phyloP scores from a whole-genome alignment of 2,113 vertebrate species.

The Neolamprologus sp. region DNA sequence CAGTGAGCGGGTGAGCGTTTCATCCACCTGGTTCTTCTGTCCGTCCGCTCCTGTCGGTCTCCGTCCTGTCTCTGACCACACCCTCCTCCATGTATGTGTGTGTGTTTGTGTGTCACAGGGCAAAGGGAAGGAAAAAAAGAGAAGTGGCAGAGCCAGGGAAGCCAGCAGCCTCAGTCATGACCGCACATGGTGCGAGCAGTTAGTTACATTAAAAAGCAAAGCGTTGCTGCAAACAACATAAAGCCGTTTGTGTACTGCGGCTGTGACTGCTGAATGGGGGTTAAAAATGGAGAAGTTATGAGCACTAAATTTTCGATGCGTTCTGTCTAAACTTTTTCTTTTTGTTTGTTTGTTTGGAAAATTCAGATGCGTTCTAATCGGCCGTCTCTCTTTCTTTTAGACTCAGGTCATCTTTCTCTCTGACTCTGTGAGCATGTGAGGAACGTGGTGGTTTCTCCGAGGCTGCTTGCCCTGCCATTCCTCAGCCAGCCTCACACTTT shows the following conservation, averaged over 20 bases:
- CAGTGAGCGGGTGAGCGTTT: neutral
- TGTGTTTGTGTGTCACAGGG: neutral
- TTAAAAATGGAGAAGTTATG: conserved; percentile 24
- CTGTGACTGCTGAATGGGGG: conserved; percentile 5
- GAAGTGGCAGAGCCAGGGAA: neutral
- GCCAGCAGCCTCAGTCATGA: conserved; percentile 23
- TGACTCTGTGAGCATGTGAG: conserved; percentile 39
- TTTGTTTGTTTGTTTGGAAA: neutral
- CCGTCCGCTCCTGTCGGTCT: neutral
- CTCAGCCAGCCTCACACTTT: conserved; percentile 76
- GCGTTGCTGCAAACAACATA: conserved; percentile 35
- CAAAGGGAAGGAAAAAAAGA: neutral
- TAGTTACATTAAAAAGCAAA: conserved; percentile 61
- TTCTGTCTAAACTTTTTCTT: neutral
- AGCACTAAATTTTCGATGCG: conserved; percentile 9
- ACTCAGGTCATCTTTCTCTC: conserved; percentile 37
- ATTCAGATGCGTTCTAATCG: conserved; percentile 20
- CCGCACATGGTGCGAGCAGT: conserved; percentile 31
- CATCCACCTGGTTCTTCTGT: neutral
- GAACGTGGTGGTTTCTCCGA: conserved; percentile 61
- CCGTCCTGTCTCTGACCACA: conserved; percentile 59
- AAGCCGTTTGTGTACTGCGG: neutral
- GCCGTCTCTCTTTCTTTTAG: neutral
- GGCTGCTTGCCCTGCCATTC: conserved; percentile 82
- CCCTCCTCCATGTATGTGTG: neutral